phyloP scores from a whole-genome alignment of 2,113 vertebrate species.

The Sialia sialis region DNA sequence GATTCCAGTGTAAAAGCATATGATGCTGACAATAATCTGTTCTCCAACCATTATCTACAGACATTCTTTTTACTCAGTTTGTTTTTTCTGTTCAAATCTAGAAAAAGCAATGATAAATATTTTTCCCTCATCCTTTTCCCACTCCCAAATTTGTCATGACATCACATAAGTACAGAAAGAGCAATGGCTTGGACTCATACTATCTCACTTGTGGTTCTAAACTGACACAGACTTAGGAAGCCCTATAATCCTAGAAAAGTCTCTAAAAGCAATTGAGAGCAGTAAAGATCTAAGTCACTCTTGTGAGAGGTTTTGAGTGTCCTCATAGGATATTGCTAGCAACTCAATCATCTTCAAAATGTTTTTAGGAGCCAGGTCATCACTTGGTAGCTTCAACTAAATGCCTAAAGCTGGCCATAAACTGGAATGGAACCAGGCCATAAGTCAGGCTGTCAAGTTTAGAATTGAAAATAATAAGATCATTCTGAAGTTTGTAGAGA shows the following conservation, averaged over 20 bases:
- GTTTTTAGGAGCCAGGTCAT: not conserved
- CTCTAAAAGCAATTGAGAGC: not conserved
- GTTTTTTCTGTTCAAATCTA: not conserved
- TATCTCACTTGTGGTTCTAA: not conserved
- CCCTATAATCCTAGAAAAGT: not conserved
- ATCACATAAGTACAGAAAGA: not conserved
- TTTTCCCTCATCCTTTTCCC: accelerated
- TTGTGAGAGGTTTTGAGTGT: not conserved
- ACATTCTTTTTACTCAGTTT: not conserved
- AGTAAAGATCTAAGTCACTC: not conserved
- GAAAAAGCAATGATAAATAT: not conserved
- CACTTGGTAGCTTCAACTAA: not conserved
- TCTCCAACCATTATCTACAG: not conserved
- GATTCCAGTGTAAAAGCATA: not conserved
- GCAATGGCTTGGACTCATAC: not conserved
- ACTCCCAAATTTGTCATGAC: not conserved
- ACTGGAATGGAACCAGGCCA: not conserved
- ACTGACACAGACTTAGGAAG: not conserved
- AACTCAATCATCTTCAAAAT: not conserved
- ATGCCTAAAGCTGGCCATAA: not conserved
- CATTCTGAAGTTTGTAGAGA: not conserved
- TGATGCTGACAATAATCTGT: not conserved
- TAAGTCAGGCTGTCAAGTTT: not conserved
- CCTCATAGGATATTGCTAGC: not conserved
- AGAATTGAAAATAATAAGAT: not conserved